phyloP scores from a whole-genome alignment of 2,888 invertebrate genomes.

The Andrena chrysosceles region DNA sequence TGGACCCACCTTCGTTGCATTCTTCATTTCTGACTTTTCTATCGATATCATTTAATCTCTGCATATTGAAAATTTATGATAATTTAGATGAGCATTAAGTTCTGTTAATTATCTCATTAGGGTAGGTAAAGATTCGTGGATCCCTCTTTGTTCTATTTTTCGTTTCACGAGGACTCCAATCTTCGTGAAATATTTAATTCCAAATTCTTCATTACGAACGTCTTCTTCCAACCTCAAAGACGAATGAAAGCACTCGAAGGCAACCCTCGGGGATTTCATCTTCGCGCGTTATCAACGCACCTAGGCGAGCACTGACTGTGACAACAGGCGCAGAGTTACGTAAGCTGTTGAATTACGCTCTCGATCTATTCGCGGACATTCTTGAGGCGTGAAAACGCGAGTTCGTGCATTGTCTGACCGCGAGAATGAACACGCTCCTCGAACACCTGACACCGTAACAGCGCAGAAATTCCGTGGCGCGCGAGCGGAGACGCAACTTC shows the following conservation, averaged over 20 bases:
- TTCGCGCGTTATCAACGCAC: background rate
- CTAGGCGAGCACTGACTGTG: background rate
- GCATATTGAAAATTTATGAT: too few species aligned
- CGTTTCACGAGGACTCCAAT: too few species aligned
- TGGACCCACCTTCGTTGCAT: too few species aligned
- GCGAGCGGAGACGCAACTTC: background rate
- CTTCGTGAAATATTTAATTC: too few species aligned
- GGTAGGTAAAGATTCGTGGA: too few species aligned
- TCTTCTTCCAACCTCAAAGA: too few species aligned
- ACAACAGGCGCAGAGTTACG: constrained; percentile 18
- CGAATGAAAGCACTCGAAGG: background rate
- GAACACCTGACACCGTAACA: background rate
- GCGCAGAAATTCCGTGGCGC: constrained; percentile 8
- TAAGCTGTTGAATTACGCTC: constrained; percentile 24
- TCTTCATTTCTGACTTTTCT: too few species aligned
- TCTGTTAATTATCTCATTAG: too few species aligned
- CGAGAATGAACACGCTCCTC: background rate
- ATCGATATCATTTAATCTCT: too few species aligned
- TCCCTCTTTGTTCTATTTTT: too few species aligned
- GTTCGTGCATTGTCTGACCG: background rate
- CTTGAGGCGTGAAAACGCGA: constrained; percentile 11
- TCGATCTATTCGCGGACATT: constrained; percentile 7
- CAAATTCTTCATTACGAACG: too few species aligned
- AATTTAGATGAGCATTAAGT: too few species aligned
- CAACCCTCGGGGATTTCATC: background rate